Evolutionary conservation across 2,888 invertebrate species (phyloP).

Genomic region (Aethes cnicana): DNA sequence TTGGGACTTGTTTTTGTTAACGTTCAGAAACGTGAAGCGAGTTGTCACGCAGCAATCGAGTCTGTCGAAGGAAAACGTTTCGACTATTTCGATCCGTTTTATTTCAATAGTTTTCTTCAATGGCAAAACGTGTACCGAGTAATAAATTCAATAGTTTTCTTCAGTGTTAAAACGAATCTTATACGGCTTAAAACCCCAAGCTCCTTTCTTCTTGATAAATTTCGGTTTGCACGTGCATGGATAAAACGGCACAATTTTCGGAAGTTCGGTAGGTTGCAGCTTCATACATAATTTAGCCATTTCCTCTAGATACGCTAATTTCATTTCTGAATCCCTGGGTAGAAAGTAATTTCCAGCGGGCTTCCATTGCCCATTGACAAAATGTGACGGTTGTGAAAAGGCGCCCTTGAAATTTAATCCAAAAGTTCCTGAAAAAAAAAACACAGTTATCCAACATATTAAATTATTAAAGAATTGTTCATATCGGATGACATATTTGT

Average conservation of each 20-base stretch:
- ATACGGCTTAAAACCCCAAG: conserved; percentile 43
- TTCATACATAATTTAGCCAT: conserved; percentile 55
- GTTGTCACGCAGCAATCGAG: conserved; percentile 1
- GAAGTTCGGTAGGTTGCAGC: conserved; percentile 50
- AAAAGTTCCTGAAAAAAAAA: conserved; percentile 68
- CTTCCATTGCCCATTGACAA: conserved; percentile 66
- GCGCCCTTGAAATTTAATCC: conserved; percentile 75
- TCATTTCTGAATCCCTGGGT: conserved; percentile 64
- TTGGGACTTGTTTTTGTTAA: conserved; percentile 25
- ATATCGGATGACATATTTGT: too few relatives aligned
- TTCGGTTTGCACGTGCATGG: conserved; percentile 55
- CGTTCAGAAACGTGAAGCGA: conserved; percentile 23
- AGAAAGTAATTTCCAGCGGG: conserved; percentile 62
- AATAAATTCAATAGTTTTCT: too few relatives aligned
- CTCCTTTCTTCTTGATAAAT: conserved; percentile 39
- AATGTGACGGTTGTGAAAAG: conserved; percentile 82
- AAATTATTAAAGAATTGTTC: too few relatives aligned
- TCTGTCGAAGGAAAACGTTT: not conserved
- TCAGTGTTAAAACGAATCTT: too few relatives aligned
- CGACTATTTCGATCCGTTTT: too few relatives aligned
- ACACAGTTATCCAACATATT: too few relatives aligned
- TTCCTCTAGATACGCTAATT: conserved; percentile 57
- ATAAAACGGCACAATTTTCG: conserved; percentile 45
- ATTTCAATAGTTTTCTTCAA: too few relatives aligned
- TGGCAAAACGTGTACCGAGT: too few relatives aligned